phyloP scores from a whole-genome alignment of 2,113 vertebrate genomes.

The Nasalis larvatus region DNA sequence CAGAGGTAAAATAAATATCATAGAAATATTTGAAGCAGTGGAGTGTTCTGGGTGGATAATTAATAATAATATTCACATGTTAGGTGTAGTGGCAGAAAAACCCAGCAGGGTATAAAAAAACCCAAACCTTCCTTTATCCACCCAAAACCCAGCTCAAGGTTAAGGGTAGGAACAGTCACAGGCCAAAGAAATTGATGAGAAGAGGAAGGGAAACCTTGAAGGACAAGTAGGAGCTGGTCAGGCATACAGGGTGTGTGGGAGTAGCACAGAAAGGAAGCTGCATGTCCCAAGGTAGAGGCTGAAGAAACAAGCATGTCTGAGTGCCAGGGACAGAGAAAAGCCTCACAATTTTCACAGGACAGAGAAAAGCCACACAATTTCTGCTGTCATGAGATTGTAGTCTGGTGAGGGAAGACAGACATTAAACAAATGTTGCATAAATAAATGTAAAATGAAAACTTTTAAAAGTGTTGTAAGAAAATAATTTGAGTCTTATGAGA shows the following conservation, averaged over 20 bases:
- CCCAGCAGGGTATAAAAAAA: not conserved
- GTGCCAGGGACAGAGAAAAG: not conserved
- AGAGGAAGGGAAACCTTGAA: not conserved
- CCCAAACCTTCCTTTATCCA: not conserved
- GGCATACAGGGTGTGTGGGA: not conserved
- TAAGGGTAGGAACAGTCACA: not conserved
- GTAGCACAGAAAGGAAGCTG: not conserved
- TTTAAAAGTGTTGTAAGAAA: not conserved
- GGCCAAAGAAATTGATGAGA: not conserved
- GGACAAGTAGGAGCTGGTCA: not conserved
- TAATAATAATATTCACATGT: constrained; percentile 43
- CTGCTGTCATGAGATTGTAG: not conserved
- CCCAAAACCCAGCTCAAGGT: not conserved
- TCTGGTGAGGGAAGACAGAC: not conserved
- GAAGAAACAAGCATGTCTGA: not conserved
- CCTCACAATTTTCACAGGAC: not conserved
- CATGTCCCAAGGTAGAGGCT: not conserved
- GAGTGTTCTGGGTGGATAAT: not conserved
- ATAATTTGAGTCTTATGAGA: not conserved
- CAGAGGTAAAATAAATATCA: constrained; percentile 61
- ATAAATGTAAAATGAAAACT: not conserved
- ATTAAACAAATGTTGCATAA: constrained; percentile 7
- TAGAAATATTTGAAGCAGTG: constrained; percentile 27
- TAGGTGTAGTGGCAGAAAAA: not conserved
- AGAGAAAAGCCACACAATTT: not conserved